Evolutionary conservation across 2,888 invertebrate species (phyloP), one percentile per base, ranked within the genome.

Genomic region (Zaprionus bogoriensis): DNA sequence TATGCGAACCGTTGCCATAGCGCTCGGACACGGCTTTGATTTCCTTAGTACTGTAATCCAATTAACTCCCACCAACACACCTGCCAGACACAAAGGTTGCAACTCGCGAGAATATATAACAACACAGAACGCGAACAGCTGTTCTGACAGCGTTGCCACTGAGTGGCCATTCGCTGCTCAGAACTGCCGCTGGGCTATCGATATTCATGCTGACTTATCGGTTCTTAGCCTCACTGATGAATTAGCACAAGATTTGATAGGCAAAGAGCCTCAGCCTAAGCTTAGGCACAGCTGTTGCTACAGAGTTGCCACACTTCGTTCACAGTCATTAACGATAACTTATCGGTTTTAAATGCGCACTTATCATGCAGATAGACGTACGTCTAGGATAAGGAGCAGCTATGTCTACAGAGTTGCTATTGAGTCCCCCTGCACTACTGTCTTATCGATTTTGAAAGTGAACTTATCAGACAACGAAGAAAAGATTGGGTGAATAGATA

Each of bases 1-100:
- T 79, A 95, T 94, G 91, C 94, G 95, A 55, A 95, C 94, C 83
- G 95, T 93, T 88, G 96, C 96, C 97, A 96, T 96, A 72, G 20
- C 38, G 48, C 38, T 48, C 1, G 14, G 3, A 39, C 20, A n/a
- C 30, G 4, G 50, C 10, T 53, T 47, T 47, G 39, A 51, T 54
- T 62, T 39, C 17, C 27, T 32, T 38, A 30, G 41, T 45, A 55
- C 46, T 70, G 5, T 50, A 71, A 70, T 73, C 68, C 2, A 68
- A 74, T 74, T 59, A 74, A 51, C 51, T 22, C 39, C 36, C 54
- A 61, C 51, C 44, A 38, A 23, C 32, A 52, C 47, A 59, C 47
- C 39, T 36, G 22, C 19, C 25, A 66, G 68, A 61, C 53, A 41
- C 64, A 63, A 25, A 44, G 38, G 19, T 39, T 32, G 32, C 50